Evolutionary conservation across 2,888 invertebrate species (phyloP), one percentile per base, ranked within the genome.

Genomic region (Lottia scabra): DNA sequence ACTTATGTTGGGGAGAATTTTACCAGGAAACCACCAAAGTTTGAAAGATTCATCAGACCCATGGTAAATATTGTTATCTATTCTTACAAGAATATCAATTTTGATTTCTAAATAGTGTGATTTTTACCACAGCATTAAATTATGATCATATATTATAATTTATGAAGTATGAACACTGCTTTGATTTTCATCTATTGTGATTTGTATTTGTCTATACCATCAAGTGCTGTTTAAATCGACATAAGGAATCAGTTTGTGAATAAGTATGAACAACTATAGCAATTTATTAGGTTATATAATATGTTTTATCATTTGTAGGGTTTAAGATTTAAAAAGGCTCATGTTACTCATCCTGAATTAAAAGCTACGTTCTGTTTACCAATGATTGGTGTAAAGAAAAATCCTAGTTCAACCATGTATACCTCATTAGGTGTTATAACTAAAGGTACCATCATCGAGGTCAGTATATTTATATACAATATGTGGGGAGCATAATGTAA

Each of bases 301-400:
- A 30, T 68, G 38, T 48, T 68, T 68, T 69, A 77, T 64, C 70
- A 67, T 63, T 78, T 85, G 46, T 79, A 88, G 88, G 98, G 94
- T 0, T 90, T 99, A 3, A 91, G 99, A 67, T 98, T 97, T 89
- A 98, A 97, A 87, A 98, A 97, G 87, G 99, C 98, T 5, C 99
- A 99, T 90, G 99, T 99, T 0, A 99, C 99, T 23, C 99, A 99
- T 92, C 99, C 99, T 0, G 99, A 99, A 90, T 90, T 99, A 26
- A 99, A 98, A 90, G 98, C 99, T 0, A 99, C 99, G 0, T 99
- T 99, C 90, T 94, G 94, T 89, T 91, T 99, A 77, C 99, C 99
- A 0, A 98, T 99, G 62, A 97, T 99, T 84, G 98, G 98, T 0
- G 99, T 99, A 0, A 99, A 99, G 91, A 99, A 98, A 90, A 99